phyloP scores from a whole-genome alignment of 2,797 vertebrate genomes.

The Phoeniculus purpureus region DNA sequence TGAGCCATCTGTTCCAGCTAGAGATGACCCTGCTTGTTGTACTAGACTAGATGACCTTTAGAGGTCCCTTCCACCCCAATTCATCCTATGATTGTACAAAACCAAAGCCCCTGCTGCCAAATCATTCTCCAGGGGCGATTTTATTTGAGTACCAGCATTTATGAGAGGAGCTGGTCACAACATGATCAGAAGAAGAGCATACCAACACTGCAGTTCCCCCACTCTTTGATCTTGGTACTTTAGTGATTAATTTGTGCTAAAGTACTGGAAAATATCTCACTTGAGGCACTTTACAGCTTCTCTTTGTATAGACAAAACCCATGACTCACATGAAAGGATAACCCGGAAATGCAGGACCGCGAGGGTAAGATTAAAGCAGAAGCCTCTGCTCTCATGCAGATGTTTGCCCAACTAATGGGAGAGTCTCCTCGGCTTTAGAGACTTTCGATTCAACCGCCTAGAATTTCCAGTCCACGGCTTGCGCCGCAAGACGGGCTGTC shows the following conservation, averaged over 20 bases:
- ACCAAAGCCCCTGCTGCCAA: background rate
- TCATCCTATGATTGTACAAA: too few relatives aligned
- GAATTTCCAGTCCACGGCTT: background rate
- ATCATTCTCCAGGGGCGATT: background rate
- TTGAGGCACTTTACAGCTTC: constrained; percentile 50
- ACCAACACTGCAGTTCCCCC: background rate
- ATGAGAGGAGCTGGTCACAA: constrained; percentile 10
- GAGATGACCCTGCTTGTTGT: too few relatives aligned
- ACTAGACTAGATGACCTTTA: too few relatives aligned
- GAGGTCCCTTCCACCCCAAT: too few relatives aligned
- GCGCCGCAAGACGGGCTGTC: background rate
- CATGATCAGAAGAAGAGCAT: constrained; percentile 11
- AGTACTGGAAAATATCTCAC: constrained; percentile 58
- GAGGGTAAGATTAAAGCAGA: constrained; percentile 3
- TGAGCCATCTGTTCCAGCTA: too few relatives aligned
- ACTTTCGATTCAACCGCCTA: background rate
- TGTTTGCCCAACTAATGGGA: constrained; percentile 42
- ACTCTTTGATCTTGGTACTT: constrained; percentile 50
- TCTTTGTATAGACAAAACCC: constrained; percentile 61
- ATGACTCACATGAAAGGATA: constrained; percentile 53
- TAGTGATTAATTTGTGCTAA: constrained; percentile 64
- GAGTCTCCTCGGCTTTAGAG: background rate
- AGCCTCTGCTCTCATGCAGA: constrained; percentile 25
- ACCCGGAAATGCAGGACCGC: constrained; percentile 17
- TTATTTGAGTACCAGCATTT: constrained; percentile 15